Conservation (phyloP, 1,140 invertebrate genomes). For the Heterodera schachtii region DNA sequence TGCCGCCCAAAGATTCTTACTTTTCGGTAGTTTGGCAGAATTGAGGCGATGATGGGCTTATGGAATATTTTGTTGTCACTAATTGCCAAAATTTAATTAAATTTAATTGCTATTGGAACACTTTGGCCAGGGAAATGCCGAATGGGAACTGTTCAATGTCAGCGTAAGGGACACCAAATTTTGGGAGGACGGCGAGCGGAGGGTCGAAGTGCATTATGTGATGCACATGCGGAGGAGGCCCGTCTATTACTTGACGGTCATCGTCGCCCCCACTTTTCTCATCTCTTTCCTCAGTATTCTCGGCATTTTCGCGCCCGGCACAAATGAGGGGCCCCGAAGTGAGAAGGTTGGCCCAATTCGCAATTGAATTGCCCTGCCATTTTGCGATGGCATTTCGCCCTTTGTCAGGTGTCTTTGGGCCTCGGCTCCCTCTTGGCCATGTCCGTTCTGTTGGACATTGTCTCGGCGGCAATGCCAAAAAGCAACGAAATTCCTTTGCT, state of each 20-base stretch:
- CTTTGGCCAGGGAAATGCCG: constrained; percentile 56
- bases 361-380: no score
- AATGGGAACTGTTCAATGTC: constrained; percentile 62
- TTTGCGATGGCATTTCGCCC: no score
- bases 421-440: constrained; percentile 57
- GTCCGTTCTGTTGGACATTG: constrained; percentile 60
- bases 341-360: constrained; percentile 51
- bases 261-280: constrained; percentile 60
- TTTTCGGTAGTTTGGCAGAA: constrained; percentile 42
- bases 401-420: constrained; percentile 47
- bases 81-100: no score
- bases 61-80: no score
- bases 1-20: constrained; percentile 56
- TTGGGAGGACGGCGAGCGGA: constrained; percentile 52
- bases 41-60: background rate
- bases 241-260: constrained; percentile 62
- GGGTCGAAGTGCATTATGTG: constrained; percentile 58
- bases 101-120: background rate
- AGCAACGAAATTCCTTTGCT: constrained; percentile 61
- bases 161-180: constrained; percentile 59
- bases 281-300: constrained; percentile 60
- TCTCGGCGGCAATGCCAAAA: constrained; percentile 61
- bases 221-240: constrained; percentile 58
- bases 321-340: constrained; percentile 58
- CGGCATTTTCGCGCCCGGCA: constrained; percentile 61